Base-by-base conservation (phyloP, 2,888 invertebrate species). In the Tenthredo livida region DNA sequence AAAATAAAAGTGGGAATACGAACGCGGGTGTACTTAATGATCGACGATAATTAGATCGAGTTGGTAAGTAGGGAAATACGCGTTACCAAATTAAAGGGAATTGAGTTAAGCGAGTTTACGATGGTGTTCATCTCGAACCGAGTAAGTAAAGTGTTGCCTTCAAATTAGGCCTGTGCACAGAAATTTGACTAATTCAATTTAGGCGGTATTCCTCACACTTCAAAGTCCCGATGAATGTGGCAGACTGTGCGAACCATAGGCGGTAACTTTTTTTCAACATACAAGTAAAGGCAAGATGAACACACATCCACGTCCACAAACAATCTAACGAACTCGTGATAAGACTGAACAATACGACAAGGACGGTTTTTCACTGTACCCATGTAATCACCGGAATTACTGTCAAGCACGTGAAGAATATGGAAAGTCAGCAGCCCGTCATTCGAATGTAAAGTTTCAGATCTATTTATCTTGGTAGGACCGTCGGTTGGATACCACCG, bases 61-160 rank as follows among this genome's bases (percentile, higher is more conserved):
- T 70, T 70, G 70, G 5, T 33, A 37, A 70, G 70, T 33, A n/a
- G 15, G 37, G 33, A 70, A 70, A 70, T 70, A 37, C 70, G 70
- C 70, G 70, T 70, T 37, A 70, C 37, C 70, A 70, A 70, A 70
- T 70, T 70, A 70, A 61, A 12, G 70, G n/a, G 33, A 70, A 70
- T 37, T 70, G 70, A 70, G 70, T 37, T 33, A 37, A 70, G 17
- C 12, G 25, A n/a, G 29, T 33, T 33, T 0, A 70, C 70, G 70
- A 4, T 67, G 33, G 21, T 65, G 29, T 65, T 65, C 25, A 10
- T 37, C 43, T 65, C 67, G 10, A 67, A 15, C 15, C 15, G 21
- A 12, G 67, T 29, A 33, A 67, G 67, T 12, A 70, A 37, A 70
- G 70, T 70, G 70, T 70, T 70, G 70, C 33, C 70, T 70, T 70